Conservation (phyloP, 2,888 invertebrate genomes). For the Flexamia atlantica region DNA sequence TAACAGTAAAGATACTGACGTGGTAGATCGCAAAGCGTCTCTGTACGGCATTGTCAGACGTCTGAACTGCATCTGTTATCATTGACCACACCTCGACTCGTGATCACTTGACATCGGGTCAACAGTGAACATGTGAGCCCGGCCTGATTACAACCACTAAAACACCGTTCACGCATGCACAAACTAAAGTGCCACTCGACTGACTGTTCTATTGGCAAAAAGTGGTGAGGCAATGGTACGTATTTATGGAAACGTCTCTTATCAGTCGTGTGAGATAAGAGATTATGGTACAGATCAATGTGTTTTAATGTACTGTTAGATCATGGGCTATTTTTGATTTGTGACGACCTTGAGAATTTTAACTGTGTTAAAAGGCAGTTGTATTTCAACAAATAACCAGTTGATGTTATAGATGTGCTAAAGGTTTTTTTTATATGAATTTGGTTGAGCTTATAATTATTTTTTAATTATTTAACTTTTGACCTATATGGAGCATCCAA, state of each 20-base stretch:
- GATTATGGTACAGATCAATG: conserved; percentile 18
- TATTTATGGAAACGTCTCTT: conserved; percentile 11
- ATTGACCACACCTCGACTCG: conserved; percentile 42
- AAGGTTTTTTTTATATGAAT: too few relatives aligned
- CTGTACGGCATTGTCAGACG: conserved; percentile 36
- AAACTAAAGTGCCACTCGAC: background rate
- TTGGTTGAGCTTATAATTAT: too few relatives aligned
- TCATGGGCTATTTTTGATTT: background rate
- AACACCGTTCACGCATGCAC: background rate
- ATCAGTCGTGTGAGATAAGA: conserved; percentile 28
- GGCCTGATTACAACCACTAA: conserved; percentile 14
- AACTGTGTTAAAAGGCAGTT: too few relatives aligned
- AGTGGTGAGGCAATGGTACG: background rate
- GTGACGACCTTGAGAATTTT: too few relatives aligned
- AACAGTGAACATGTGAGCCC: background rate
- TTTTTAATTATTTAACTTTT: too few relatives aligned
- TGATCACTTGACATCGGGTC: conserved; percentile 54
- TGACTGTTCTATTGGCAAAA: background rate
- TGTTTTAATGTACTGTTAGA: background rate
- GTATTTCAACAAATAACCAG: too few relatives aligned
- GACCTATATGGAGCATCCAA: too few relatives aligned
- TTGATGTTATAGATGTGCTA: too few relatives aligned
- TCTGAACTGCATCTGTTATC: background rate
- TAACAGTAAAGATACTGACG: conserved; percentile 39
- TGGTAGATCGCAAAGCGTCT: conserved; percentile 37